phyloP scores from a whole-genome alignment of 2,888 invertebrate genomes.

The Harpalus rubripes region DNA sequence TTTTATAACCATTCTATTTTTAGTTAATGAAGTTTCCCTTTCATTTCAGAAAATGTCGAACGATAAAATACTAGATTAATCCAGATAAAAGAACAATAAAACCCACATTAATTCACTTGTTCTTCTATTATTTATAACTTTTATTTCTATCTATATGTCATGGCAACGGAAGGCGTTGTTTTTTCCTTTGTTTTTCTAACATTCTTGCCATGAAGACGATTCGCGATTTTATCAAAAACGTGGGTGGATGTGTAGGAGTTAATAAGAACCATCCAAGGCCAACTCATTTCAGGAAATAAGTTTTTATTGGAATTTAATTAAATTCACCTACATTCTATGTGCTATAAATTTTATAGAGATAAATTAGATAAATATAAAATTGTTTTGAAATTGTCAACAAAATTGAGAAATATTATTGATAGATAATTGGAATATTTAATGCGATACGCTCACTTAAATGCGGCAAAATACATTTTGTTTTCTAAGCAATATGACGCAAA shows the following conservation, averaged over 20 bases:
- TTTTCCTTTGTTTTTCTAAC: conserved; percentile 24
- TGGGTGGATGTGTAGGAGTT: conserved; percentile 5
- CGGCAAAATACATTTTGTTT: no score
- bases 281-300: conserved; percentile 26
- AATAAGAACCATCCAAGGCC: conserved; percentile 1
- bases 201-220: conserved; percentile 32
- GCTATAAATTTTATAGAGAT: conserved; percentile 20
- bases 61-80: not conserved
- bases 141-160: not conserved
- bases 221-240: conserved; percentile 33
- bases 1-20: no score
- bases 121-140: not conserved
- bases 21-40: no score
- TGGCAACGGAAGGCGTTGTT: not conserved
- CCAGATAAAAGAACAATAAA: conserved; percentile 10
- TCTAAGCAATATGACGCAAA: no score
- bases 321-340: conserved; percentile 10
- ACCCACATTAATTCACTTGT: conserved; percentile 5
- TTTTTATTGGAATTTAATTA: conserved; percentile 39
- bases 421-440: not conserved
- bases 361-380: conserved; percentile 12
- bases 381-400: not conserved
- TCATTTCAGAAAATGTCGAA: not conserved
- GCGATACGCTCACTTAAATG: no score
- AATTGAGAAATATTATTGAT: not conserved